Base-by-base conservation (phyloP, 2,113 vertebrate genomes). In the Corythoichthys intestinalis region DNA sequence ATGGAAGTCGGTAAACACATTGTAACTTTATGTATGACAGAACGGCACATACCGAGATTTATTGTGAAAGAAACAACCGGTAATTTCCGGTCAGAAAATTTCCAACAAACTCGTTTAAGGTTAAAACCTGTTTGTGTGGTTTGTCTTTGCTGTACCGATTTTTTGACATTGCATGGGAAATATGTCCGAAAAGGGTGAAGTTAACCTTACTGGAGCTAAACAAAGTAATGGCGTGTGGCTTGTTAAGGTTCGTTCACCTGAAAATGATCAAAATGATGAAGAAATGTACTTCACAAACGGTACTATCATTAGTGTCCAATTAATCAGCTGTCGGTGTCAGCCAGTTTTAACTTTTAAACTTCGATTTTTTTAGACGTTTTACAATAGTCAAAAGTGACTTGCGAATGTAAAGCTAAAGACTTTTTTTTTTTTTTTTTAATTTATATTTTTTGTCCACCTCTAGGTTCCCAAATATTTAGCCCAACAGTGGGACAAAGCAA, bases 401-500 rank as follows among this genome's bases (percentile, higher is more conserved):
- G 0, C 4, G 38, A 14, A 35, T 4, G 2, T 7, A 15, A 56
- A 11, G 11, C 9, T 58, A 37, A 17, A 6, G 13, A 12, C 3
- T 58, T 15, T 37, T 6, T 4, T 60, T 6, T n/a, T 28, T 28
- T 28, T 28, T 28, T 6, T 44, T 44, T 7, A n/a, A n/a, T 44
- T 5, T 44, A 44, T 44, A 7, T 44, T 41, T n/a, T 44, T 44
- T 44, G 41, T 44, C 6, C 41, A 44, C 9, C 6, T 1, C 7
- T 54, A 90, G 89, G 85, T 97, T 72, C 95, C 95, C 34, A 96
- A 96, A 75, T 98, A 95, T 78, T 90, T 96, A 78, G 94, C 95
- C 48, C 94, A 94, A 20, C 95, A 96, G 8, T 97, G 96, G 95
- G 87, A 83, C 74, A 95, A 95, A 87, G 94, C 94, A 35, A 72